These are phyloP conservation scores for Gibbula magus DNA, from an alignment of 2,888 invertebrate genomes.

Conservation along the genomic window DNA sequence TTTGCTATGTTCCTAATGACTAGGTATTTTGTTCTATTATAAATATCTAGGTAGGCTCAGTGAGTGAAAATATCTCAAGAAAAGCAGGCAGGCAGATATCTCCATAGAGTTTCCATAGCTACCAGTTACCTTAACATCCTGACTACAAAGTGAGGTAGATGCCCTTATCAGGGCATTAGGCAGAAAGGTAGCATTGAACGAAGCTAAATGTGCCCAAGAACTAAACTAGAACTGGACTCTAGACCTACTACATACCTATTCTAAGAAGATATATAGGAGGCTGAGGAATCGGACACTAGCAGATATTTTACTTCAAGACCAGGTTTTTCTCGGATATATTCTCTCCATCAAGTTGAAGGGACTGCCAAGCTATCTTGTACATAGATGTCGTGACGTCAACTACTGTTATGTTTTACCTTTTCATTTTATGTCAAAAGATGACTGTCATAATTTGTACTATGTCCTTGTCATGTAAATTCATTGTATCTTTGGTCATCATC, in stretches of 20 bases:
- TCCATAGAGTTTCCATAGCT: conserved; percentile 22
- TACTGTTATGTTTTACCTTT: conserved; percentile 9
- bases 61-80: conserved; percentile 25
- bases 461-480: conserved; percentile 21
- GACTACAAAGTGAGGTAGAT: conserved; percentile 17
- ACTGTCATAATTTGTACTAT: conserved; percentile 4
- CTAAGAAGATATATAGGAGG: conserved; percentile 19
- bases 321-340: conserved; percentile 17
- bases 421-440: neutral
- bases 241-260: neutral
- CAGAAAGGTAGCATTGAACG: conserved; percentile 1
- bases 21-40: conserved; percentile 23
- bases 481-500: conserved; percentile 21
- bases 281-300: neutral
- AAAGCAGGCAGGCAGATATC: conserved; percentile 27
- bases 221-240: conserved; percentile 11
- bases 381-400: conserved; percentile 3
- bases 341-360: neutral
- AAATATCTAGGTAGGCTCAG: conserved; percentile 25
- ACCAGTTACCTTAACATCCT: conserved; percentile 17
- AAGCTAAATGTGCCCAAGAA: conserved; percentile 5
- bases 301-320: neutral
- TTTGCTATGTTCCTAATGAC: conserved; percentile 13
- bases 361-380: conserved; percentile 19
- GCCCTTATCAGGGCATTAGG: conserved; percentile 23